These are phyloP conservation scores for Leptura quadrifasciata DNA, from an alignment of 2,888 invertebrate species.

Conservation along the genomic window DNA sequence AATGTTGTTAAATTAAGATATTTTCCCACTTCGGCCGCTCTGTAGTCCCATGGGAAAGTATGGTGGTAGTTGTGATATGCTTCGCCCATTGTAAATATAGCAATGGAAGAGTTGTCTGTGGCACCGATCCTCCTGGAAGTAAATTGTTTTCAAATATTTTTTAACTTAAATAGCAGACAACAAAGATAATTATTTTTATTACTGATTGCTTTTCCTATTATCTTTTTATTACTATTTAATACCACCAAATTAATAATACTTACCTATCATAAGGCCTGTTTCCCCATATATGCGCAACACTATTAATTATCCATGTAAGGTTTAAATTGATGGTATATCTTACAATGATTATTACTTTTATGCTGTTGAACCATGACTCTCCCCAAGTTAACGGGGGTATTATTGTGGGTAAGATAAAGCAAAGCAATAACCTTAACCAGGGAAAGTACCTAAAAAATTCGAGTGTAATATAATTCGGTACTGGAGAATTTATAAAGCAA, in stretches of 20 bases:
- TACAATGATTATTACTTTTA: constrained; percentile 19
- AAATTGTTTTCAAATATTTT: neutral
- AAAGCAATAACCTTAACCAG: constrained; percentile 75
- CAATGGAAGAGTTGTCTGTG: constrained; percentile 84
- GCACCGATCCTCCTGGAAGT: constrained; percentile 84
- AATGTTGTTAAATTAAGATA: constrained; percentile 83
- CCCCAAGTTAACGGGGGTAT: constrained; percentile 82
- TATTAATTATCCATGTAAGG: constrained; percentile 92
- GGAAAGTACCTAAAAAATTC: constrained; percentile 59
- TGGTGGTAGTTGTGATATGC: constrained; percentile 98
- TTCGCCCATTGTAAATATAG: constrained; percentile 85
- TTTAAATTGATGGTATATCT: constrained; percentile 88
- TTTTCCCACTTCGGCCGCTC: constrained; percentile 87
- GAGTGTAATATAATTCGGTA: too few species aligned
- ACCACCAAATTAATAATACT: constrained; percentile 59
- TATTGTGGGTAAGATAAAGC: constrained; percentile 77
- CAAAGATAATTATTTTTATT: neutral
- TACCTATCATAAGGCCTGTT: constrained; percentile 84
- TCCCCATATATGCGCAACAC: constrained; percentile 90
- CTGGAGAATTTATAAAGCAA: too few species aligned
- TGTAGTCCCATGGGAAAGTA: constrained; percentile 96
- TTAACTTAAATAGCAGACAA: neutral
- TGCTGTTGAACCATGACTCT: constrained; percentile 73
- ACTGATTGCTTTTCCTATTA: too few species aligned
- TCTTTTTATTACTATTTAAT: too few species aligned